Evolutionary conservation across 2,797 vertebrate genomes (phyloP), one percentile per base, ranked within the genome.

Genomic region (Erithacus rubecula): DNA sequence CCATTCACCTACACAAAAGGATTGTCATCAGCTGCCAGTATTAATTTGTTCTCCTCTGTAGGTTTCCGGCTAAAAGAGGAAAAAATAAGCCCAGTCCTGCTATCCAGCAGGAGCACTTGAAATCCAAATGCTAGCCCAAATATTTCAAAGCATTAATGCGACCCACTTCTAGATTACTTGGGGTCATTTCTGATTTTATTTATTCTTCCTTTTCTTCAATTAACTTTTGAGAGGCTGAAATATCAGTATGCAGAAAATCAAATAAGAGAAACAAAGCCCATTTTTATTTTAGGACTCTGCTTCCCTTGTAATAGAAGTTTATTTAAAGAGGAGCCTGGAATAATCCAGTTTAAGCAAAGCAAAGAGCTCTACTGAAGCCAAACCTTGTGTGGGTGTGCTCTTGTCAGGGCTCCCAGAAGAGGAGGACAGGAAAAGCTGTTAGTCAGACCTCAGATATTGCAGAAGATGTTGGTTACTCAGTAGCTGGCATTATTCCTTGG

Each of bases 261-360:
- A 96, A 78, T 70, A 79, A 0, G 20, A 86, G 89, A 92, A 95
- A 88, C 65, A 78, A 91, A 92, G 52, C 44, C 8, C 55, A n/a
- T 89, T 95, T 95, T 96, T 90, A 92, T 93, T 96, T 95, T 93
- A 78, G 92, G 44, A 75, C 49, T 91, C 10, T 91, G 36, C 32
- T 94, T 90, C 41, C 43, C 83, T 90, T 91, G 51, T 90, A 92
- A 95, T 93, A 83, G 91, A 46, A 86, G 83, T 81, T 94, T 94
- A 86, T 94, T 93, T 96, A 92, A 94, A 95, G 87, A 95, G 76
- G 52, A 93, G 84, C 91, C 89, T 93, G 89, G 89, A 95, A 94
- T 88, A 93, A 97, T 96, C 95, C 95, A 94, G 91, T 92, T 95
- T 86, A 90, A 93, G 89, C 92, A 94, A 92, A 96, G 93, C 89